Base-by-base conservation (phyloP, 1,140 invertebrate species). In the Lutraria rhynchaena region DNA sequence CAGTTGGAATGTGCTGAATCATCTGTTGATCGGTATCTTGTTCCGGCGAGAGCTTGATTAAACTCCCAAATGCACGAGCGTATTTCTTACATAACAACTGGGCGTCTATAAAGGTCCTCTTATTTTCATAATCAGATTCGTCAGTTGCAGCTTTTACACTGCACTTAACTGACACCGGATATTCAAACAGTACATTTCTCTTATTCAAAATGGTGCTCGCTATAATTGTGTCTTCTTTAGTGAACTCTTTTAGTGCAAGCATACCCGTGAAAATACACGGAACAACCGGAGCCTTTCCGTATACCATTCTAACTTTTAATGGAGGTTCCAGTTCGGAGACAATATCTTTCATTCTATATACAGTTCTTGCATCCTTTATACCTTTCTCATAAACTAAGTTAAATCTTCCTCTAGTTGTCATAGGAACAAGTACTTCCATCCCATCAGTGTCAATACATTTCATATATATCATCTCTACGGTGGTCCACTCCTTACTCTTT, bases 251-350 rank as follows among this genome's bases (percentile, higher is more conserved):
- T 29, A 90, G 29, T 3, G 78, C 76, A 31, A 90, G 29, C 87
- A 90, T 86, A 5, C 89, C 89, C 0, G 88, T 90, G 58, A 90
- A 90, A 24, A 90, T 90, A 67, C 87, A 88, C 0, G 89, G 88
- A 4, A 89, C 87, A 15, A 88, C 85, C 0, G 89, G 89, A 0
- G 88, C 84, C 76, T 89, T 90, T 3, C 89, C 89, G 61, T 85
- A 90, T 19, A 90, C 78, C 35, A 90, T 83, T 17, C 89, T 74
- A 15, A 90, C 87, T 69, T 87, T 89, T 17, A 89, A 24, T 19
- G 89, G 89, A 37, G 89, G 83, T 4, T 83, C 53, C 41, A 88
- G 86, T 31, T 88, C 83, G 2, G 65, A 60, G 3, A 89, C 22
- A 41, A 90, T 83, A 53, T 90, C 88, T 74, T 90, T 90, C 78